Evolutionary conservation across 2,113 vertebrate genomes (phyloP).

Genomic region (Rallus limicola): DNA sequence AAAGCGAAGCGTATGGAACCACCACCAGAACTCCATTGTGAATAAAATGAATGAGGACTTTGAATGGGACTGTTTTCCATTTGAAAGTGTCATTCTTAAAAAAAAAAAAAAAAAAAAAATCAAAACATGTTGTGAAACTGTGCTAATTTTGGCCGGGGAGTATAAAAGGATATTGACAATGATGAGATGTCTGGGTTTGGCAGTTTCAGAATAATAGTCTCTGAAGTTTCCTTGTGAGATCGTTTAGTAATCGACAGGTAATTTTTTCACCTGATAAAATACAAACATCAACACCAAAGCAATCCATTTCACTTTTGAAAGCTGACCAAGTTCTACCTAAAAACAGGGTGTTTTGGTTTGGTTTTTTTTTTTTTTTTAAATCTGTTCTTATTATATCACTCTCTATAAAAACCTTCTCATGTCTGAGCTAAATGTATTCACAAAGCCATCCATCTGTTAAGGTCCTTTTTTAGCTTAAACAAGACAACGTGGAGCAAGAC

Average conservation of each 20-base stretch:
- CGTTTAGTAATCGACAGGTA: too few relatives aligned
- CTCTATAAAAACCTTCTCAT: neutral
- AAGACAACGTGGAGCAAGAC: conserved; percentile 9
- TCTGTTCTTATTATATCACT: conserved; percentile 28
- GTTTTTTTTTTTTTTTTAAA: neutral
- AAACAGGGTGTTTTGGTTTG: neutral
- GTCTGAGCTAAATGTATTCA: conserved; percentile 39
- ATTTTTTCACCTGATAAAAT: neutral
- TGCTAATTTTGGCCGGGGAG: neutral
- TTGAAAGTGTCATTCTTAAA: neutral
- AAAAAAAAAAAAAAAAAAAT: too few relatives aligned
- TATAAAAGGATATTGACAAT: neutral
- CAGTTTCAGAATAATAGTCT: neutral
- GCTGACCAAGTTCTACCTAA: neutral
- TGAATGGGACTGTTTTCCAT: neutral
- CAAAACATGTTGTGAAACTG: neutral
- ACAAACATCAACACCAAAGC: neutral
- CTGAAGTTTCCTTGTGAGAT: neutral
- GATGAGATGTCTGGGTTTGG: neutral
- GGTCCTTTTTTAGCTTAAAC: conserved; percentile 21
- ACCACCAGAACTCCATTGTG: neutral
- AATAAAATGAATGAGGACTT: neutral
- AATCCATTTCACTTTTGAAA: neutral
- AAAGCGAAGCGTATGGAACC: neutral
- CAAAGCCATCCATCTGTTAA: conserved; percentile 51